A percentile compares a stretch with the other conserved stretches of the same genome.
phyloP scores from a whole-genome alignment of 2,888 invertebrate genomes.

The Parapristionchus giblindavisi region DNA sequence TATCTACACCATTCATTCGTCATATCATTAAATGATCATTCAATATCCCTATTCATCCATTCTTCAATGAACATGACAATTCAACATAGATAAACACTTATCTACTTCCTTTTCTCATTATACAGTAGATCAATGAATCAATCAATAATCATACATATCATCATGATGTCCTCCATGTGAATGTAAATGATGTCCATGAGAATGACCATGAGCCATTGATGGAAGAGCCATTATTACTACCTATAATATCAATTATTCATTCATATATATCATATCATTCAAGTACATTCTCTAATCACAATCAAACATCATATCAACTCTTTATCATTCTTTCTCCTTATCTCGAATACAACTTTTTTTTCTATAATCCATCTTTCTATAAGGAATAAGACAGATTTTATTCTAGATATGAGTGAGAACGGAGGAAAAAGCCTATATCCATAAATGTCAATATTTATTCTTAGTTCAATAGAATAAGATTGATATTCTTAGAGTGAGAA shows the following conservation, averaged over 20 bases:
- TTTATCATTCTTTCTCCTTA: too few relatives aligned
- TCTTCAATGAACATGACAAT: not conserved
- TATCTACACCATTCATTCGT: not conserved
- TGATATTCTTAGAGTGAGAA: not conserved
- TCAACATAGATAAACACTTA: not conserved
- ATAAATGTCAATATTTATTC: too few relatives aligned
- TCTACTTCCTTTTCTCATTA: not conserved
- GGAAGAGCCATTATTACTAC: conserved; percentile 61
- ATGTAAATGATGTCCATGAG: conserved; percentile 39
- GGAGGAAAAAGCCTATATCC: too few relatives aligned
- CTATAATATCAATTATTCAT: conserved; percentile 27
- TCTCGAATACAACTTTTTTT: too few relatives aligned
- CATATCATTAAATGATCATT: not conserved
- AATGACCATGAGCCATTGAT: conserved; percentile 61
- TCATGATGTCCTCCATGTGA: not conserved
- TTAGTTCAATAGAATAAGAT: too few relatives aligned
- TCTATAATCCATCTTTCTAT: too few relatives aligned
- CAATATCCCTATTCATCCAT: not conserved
- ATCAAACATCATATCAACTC: too few relatives aligned
- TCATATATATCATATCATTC: not conserved
- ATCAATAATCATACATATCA: too few relatives aligned
- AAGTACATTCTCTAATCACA: too few relatives aligned
- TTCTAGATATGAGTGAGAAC: too few relatives aligned
- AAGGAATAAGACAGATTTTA: too few relatives aligned
- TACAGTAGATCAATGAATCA: too few relatives aligned